phyloP scores from a whole-genome alignment of 2,797 vertebrate genomes.

The Lateolabrax maculatus region DNA sequence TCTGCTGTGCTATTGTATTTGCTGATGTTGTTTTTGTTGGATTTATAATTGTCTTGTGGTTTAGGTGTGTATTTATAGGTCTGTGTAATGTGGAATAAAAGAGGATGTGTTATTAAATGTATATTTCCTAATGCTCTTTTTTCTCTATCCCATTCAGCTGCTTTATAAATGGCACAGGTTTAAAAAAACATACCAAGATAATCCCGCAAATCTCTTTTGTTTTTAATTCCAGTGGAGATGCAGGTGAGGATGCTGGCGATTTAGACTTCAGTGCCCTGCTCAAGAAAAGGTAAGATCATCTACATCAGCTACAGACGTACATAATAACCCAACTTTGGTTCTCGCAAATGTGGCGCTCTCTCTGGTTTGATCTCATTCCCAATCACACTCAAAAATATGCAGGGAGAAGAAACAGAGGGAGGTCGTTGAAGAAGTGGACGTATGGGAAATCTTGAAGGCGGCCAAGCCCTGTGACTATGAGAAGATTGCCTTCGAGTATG shows the following conservation, averaged over 20 bases:
- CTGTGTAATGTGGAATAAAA: constrained; percentile 39
- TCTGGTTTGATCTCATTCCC: neutral
- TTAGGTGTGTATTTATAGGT: constrained; percentile 37
- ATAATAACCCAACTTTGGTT: neutral
- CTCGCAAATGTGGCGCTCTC: neutral
- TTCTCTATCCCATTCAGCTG: neutral
- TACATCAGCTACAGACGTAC: neutral
- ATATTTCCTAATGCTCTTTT: constrained; percentile 8
- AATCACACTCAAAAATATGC: constrained; percentile 36
- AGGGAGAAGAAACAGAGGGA: constrained; percentile 83
- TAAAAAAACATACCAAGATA: neutral
- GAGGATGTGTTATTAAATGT: constrained; percentile 16
- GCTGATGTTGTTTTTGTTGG: constrained; percentile 9
- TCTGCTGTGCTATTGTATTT: constrained; percentile 17
- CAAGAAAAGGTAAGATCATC: constrained; percentile 89
- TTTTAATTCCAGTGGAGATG: constrained; percentile 82
- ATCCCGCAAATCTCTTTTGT: constrained; percentile 1
- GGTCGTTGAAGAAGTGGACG: constrained; percentile 88
- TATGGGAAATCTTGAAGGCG: constrained; percentile 90
- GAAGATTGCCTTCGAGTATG: constrained; percentile 93
- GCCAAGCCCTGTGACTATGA: constrained; percentile 94
- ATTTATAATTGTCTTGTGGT: constrained; percentile 36
- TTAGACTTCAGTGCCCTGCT: constrained; percentile 93
- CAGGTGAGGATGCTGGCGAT: constrained; percentile 87
- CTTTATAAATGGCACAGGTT: constrained; percentile 17